Evolutionary conservation across 2,797 vertebrate species (phyloP), one percentile per base, ranked within the genome.

Genomic region (Coregonus suidteri): DNA sequence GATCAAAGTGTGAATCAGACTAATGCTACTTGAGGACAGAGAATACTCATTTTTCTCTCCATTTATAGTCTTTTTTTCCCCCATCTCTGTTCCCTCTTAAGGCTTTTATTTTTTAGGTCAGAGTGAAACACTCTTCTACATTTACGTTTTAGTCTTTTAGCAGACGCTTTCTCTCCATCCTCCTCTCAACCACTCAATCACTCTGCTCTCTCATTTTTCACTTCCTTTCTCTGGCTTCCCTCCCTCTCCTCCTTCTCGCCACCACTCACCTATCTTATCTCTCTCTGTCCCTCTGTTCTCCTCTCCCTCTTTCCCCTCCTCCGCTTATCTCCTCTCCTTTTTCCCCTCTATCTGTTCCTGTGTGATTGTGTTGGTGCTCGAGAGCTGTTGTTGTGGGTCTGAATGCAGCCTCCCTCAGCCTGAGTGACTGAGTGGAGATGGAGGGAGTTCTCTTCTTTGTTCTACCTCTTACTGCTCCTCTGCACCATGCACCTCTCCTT

Each of bases 331-430:
- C 54, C 18, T 20, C 54, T 59, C 5, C 7, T 41, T 1, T 47
- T 47, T 47, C 41, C 41, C 7, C 41, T 9, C 41, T 56, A 20
- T 37, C 47, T 70, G 66, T 75, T 72, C 78, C 68, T 80, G 53
- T 66, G 73, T 77, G 14, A 77, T 51, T 71, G 25, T 67, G 35
- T 34, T 59, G 68, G 71, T 76, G 74, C 71, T 80, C 71, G 51
- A 56, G 70, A 71, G 67, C 56, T 75, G 70, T 78, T 80, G 37
- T 37, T 47, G 41, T 47, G 41, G 9, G 41, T 11, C 20, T 67
- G 65, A 30, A 5, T 67, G 65, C 25, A 30, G 62, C 41, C 41
- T 47, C 41, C 41, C 41, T 41, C 41, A 47, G 7, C n/a, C n/a
- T 30, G 62, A 7, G 62, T 65, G 15, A 18, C n/a, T 65, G 62